Percentiles rank a stretch among this genome's conserved stretches.
These are phyloP conservation scores for Cyprinella venusta DNA, from an alignment of 2,797 vertebrate genomes.

Conservation along the genomic window DNA sequence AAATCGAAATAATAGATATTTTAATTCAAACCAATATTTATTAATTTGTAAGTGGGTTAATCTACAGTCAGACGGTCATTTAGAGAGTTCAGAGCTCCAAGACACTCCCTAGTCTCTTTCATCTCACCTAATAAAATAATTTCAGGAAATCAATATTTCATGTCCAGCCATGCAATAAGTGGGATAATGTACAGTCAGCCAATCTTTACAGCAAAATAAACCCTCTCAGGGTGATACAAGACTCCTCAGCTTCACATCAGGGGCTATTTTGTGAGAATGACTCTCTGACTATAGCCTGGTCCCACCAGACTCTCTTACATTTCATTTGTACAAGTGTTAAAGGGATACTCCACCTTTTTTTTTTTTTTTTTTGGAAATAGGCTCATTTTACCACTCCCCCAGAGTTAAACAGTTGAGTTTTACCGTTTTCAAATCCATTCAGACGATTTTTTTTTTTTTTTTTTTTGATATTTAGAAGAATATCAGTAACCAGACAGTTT, in stretches of 20 bases:
- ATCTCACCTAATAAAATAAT: conserved; percentile 24
- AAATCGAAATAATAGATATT: not conserved
- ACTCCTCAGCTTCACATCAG: not conserved
- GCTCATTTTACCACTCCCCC: no score
- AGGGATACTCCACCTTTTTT: no score
- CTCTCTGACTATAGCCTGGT: not conserved
- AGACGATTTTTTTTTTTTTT: no score
- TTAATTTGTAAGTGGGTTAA: conserved; percentile 4
- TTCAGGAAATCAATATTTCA: conserved; percentile 19
- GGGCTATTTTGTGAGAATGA: not conserved
- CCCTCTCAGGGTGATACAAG: not conserved
- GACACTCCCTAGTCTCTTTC: not conserved
- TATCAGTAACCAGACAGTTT: no score
- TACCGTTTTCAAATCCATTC: no score
- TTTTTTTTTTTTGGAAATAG: no score
- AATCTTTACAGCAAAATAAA: not conserved
- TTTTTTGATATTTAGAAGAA: no score
- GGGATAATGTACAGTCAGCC: conserved; percentile 23
- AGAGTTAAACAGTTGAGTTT: no score
- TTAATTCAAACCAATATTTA: not conserved
- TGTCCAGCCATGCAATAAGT: conserved; percentile 20
- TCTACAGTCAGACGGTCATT: conserved; percentile 1
- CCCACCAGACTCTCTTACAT: no score
- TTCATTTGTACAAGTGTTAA: no score
- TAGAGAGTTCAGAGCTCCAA: not conserved